phyloP scores from a whole-genome alignment of 2,888 invertebrate genomes.

The Tipula unca region DNA sequence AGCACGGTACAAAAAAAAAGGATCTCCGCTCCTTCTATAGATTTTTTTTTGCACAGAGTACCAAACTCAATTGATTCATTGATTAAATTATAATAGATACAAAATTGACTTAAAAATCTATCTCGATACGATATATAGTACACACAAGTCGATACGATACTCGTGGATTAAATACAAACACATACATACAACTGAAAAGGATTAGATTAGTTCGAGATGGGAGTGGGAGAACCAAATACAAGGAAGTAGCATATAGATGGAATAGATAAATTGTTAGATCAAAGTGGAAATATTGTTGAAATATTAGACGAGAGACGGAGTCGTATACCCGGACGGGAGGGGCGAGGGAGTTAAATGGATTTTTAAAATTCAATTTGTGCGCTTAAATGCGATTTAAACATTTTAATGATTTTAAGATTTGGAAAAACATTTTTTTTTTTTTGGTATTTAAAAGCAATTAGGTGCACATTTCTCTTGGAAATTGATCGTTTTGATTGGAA shows the following conservation, averaged over 20 bases:
- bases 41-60: not conserved
- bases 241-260: not conserved
- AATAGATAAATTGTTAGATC: not conserved
- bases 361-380: not conserved
- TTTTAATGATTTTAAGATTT: not conserved
- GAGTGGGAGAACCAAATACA: not conserved
- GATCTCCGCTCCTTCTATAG: not conserved
- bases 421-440: not conserved
- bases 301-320: not conserved
- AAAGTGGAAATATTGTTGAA: not conserved
- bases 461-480: too few species aligned
- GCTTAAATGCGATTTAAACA: not conserved
- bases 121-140: not conserved
- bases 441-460: not conserved
- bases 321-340: not conserved
- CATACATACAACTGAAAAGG: not conserved
- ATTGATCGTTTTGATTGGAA: too few species aligned
- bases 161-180: not conserved
- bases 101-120: not conserved
- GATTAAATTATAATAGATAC: not conserved
- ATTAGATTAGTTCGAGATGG: not conserved
- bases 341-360: not conserved
- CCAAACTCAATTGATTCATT: constrained; percentile 8
- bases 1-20: not conserved
- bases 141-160: not conserved